Conservation (phyloP, 2,113 vertebrate genomes). For the Acrocephalus arundinaceus region DNA sequence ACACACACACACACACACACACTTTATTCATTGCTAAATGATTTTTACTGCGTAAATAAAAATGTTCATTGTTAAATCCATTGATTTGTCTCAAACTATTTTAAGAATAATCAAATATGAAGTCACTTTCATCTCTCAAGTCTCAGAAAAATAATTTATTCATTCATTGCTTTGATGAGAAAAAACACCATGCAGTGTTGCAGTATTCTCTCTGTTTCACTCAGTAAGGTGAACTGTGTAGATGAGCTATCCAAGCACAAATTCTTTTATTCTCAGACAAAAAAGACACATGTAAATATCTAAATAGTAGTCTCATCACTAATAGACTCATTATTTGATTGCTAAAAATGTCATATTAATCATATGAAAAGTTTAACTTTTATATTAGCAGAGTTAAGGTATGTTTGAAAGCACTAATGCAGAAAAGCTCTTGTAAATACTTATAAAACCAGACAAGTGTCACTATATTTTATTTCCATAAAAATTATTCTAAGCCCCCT, state of each 20-base stretch:
- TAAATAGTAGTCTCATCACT: not conserved
- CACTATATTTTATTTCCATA: not conserved
- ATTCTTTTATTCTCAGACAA: not conserved
- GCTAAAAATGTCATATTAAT: not conserved
- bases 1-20: not conserved
- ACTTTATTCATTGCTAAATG: not conserved
- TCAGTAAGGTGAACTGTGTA: not conserved
- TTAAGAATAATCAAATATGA: not conserved
- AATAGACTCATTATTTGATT: not conserved
- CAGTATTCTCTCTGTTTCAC: not conserved
- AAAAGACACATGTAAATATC: not conserved
- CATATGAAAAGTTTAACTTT: not conserved
- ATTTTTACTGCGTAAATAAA: no score
- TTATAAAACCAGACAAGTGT: not conserved
- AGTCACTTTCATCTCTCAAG: not conserved
- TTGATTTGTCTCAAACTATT: not conserved
- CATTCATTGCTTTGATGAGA: not conserved
- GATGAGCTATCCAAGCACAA: not conserved
- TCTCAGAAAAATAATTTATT: not conserved
- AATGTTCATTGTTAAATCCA: not conserved
- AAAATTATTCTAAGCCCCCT: not conserved
- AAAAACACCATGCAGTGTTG: fast-evolving
- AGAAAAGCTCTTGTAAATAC: not conserved
- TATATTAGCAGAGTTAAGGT: not conserved
- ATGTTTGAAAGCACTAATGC: not conserved